Evolutionary conservation across 2,797 vertebrate species (phyloP).

Genomic region (Girardinus metallicus): DNA sequence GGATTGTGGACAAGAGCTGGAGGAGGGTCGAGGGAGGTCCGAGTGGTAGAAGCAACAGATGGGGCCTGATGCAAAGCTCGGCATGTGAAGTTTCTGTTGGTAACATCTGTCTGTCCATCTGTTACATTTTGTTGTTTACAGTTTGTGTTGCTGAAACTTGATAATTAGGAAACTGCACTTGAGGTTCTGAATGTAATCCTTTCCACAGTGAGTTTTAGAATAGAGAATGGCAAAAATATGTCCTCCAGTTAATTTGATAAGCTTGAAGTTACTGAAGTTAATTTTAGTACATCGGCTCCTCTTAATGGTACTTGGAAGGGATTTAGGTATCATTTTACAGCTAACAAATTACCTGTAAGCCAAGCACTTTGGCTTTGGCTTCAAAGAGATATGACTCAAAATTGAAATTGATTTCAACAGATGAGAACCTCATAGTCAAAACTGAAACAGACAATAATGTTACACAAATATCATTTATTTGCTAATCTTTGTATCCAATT

Average conservation of each 20-base stretch:
- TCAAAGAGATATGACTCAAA: neutral
- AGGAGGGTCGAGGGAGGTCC: slow-evolving; percentile 78
- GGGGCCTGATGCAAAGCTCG: slow-evolving; percentile 80
- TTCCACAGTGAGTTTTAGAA: slow-evolving; percentile 35
- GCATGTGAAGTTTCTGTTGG: slow-evolving; percentile 85
- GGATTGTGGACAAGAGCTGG: slow-evolving; percentile 59
- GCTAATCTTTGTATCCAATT: neutral
- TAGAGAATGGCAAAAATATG: slow-evolving; percentile 7
- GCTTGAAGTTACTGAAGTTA: neutral
- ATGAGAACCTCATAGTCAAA: neutral
- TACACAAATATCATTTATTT: neutral
- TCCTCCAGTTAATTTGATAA: slow-evolving; percentile 30
- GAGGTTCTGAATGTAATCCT: slow-evolving; percentile 17
- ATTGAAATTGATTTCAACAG: neutral
- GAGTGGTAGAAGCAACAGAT: slow-evolving; percentile 81
- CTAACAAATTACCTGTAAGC: neutral
- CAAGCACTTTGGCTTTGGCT: neutral
- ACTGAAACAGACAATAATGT: neutral
- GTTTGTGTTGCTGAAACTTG: slow-evolving; percentile 65
- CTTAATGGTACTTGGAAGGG: neutral
- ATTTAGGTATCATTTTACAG: neutral
- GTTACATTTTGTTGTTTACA: slow-evolving; percentile 64
- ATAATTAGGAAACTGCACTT: slow-evolving; percentile 52
- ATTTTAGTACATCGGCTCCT: neutral
- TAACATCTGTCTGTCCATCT: slow-evolving; percentile 87